Percentiles rank a stretch among this genome's conserved stretches.
These are phyloP conservation scores for Hylia prasina DNA, from an alignment of 2,113 vertebrate species.

Conservation along the genomic window DNA sequence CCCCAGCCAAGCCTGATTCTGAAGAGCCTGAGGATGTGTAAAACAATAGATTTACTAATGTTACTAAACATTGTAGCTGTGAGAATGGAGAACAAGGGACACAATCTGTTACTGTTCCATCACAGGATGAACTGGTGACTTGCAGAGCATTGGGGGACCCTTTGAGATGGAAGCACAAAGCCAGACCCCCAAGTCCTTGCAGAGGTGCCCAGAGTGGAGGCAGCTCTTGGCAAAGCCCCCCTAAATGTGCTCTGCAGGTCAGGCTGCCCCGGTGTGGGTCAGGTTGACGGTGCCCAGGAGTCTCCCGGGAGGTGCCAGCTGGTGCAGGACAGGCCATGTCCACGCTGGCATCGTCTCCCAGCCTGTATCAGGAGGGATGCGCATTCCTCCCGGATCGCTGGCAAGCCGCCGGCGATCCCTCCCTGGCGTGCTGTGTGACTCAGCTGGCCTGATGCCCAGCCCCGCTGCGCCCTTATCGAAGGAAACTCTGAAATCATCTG, in stretches of 20 bases:
- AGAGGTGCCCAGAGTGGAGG: background rate
- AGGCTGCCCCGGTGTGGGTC: background rate
- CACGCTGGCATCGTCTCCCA: fast-evolving
- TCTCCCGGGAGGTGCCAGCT: background rate
- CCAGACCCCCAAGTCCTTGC: fast-evolving
- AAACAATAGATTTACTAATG: background rate
- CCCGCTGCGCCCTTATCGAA: background rate
- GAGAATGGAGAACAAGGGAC: background rate
- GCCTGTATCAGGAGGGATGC: background rate
- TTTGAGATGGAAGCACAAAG: background rate
- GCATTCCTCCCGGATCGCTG: fast-evolving
- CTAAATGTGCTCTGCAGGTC: background rate
- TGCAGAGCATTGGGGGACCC: fast-evolving
- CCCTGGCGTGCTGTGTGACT: background rate
- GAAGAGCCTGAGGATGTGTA: background rate
- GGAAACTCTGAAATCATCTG: slow-evolving; percentile 24
- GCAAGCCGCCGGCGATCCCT: background rate
- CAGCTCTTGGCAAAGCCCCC: fast-evolving
- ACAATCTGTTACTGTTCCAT: background rate
- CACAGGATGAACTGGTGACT: background rate
- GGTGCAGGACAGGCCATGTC: fast-evolving
- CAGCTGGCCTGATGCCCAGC: slow-evolving; percentile 12
- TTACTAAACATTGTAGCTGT: background rate
- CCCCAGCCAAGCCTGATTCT: background rate
- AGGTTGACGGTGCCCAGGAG: background rate